Evolutionary conservation across 2,113 vertebrate genomes (phyloP), one percentile per base, ranked within the genome.

Genomic region (Sula dactylatra): DNA sequence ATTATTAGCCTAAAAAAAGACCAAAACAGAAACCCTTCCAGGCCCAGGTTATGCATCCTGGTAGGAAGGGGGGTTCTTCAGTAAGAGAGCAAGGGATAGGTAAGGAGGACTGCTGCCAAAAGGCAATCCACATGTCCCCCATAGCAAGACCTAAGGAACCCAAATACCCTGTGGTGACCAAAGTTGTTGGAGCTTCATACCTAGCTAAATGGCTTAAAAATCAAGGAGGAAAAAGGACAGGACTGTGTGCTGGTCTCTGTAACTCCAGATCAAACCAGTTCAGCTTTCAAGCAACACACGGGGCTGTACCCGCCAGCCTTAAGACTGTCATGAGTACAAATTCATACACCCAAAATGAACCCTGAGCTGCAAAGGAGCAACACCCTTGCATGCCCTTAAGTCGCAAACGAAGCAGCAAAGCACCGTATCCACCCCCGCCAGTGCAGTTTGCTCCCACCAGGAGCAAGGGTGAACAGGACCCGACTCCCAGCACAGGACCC

Each of bases 1-100:
- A 96, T 97, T 97, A 95, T 64, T 77, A 86, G 77, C 82, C 76
- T 56, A 59, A 86, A 79, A 88, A 47, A 69, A 84, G 36, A 38
- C 4, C 0, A 0, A 59, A 90, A 92, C 0, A 74, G 71, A 62
- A 74, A 74, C 26, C 38, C 67, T 74, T 40, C 69, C 76, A 78
- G 79, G 74, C 54, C 80, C 74, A 32, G 70, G 52, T 55, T 16
- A 2, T 1, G 38, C 20, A 18, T 7, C 79, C 72, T 54, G 67
- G 59, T 25, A 58, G 77, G 76, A 86, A 70, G 17, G 24, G 27
- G 36, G 24, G 25, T 11, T 61, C 82, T 92, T 59, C 85, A 64
- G 5, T 7, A 38, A 38, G 50, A 40, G 36, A 54, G 21, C 34
- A 47, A 62, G 73, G 34, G 81, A 76, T 27, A 38, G 52, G 49